Evolutionary conservation across 2,797 vertebrate genomes (phyloP), one percentile per base, ranked within the genome.

Genomic region (Aldrovandia affinis): DNA sequence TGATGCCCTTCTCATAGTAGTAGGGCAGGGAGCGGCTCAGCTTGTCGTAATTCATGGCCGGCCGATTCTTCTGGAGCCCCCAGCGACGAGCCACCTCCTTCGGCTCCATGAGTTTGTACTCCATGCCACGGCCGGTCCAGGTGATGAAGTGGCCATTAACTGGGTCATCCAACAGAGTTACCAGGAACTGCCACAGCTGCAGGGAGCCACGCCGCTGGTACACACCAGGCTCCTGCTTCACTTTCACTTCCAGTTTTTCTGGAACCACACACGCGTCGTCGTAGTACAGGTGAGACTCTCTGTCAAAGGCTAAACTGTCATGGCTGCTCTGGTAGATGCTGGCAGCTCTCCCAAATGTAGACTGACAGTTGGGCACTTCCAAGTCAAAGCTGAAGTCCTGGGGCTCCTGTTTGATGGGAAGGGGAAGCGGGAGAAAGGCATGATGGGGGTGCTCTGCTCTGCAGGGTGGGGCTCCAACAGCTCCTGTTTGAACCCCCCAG

Each of bases 131-230:
- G 15, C 98, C 98, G 0, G 98, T 99, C n/a, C n/a, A n/a, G n/a
- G n/a, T n/a, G n/a, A n/a, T n/a, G n/a, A n/a, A n/a, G n/a, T n/a
- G n/a, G n/a, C 98, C 98, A 99, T 98, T 97, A 84, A 96, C 95
- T 0, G 96, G 97, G 90, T 98, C 96, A 0, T 98, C 97, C 81
- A 99, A 93, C 81, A 99, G 96, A 0, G 97, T 97, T 85, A 98
- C 96, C 59, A 99, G 93, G 92, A 98, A 98, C 94, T 98, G 97
- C 97, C 98, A 99, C 81, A 99, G 96, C 93, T 98, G 97, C 88
- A 99, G 94, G 25, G 97, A 99, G 50, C 98, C 98, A 0, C 98
- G 95, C 0, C 97, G 95, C 92, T 98, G 98, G 90, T 96, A 97
- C 86, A 94, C 89, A 18, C 94, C 91, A 81, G 95, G 83, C 80